These are phyloP conservation scores for Hyposmocoma kahamanoa DNA, from an alignment of 1,140 invertebrate genomes.

Conservation along the genomic window DNA sequence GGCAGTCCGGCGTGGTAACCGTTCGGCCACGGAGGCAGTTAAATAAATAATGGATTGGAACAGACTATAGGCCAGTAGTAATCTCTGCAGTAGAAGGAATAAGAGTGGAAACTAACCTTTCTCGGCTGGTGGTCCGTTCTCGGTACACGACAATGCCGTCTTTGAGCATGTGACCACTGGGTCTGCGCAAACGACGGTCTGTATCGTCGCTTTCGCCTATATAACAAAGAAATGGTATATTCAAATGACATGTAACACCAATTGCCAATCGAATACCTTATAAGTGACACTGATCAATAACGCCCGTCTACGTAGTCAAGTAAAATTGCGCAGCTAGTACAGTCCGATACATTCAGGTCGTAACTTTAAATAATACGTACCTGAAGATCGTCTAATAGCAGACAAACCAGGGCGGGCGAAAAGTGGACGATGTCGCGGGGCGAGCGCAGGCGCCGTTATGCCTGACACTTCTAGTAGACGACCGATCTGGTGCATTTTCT, in stretches of 20 bases:
- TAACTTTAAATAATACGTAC: constrained; percentile 25
- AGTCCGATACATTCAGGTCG: too few species aligned
- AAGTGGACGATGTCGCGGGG: constrained; percentile 42
- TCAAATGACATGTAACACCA: too few species aligned
- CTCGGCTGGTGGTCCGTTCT: constrained; percentile 58
- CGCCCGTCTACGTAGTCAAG: too few species aligned
- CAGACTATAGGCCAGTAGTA: too few species aligned
- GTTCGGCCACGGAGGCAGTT: too few species aligned
- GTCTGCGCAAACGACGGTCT: constrained; percentile 43
- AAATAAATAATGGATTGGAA: too few species aligned
- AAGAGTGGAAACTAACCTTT: constrained; percentile 49
- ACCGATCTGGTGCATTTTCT: constrained; percentile 97
- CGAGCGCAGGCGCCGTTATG: constrained; percentile 71
- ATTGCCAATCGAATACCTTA: too few species aligned
- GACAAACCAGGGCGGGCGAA: constrained; percentile 48
- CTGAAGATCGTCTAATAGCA: constrained; percentile 40
- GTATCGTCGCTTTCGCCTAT: constrained; percentile 41
- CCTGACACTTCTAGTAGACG: constrained; percentile 89
- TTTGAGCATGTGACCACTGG: constrained; percentile 73
- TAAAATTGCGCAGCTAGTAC: too few species aligned
- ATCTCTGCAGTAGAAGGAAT: too few species aligned
- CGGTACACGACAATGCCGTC: constrained; percentile 65
- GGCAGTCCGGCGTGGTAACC: too few species aligned
- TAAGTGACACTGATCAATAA: too few species aligned
- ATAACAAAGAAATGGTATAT: too few species aligned